Percentiles rank a stretch among this genome's conserved stretches.
phyloP scores from a whole-genome alignment of 2,888 invertebrate genomes.

The Campaea margaritaria region DNA sequence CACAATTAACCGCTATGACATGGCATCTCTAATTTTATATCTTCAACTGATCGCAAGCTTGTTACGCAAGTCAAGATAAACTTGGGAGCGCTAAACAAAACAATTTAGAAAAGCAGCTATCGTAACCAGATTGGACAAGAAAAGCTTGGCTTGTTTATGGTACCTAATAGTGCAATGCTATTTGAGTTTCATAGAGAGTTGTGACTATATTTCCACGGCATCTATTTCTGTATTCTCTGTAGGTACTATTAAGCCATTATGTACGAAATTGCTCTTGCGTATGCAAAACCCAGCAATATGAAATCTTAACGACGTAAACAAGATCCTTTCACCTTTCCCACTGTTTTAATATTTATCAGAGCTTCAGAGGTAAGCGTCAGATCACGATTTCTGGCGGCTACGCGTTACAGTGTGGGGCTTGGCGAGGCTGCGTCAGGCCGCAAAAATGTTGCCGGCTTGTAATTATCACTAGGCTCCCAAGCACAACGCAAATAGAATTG shows the following conservation, averaged over 20 bases:
- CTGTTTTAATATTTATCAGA: conserved; percentile 8
- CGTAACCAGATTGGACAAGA: not conserved
- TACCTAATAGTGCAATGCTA: not conserved
- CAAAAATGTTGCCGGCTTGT: conserved; percentile 66
- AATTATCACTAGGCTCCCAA: conserved; percentile 67
- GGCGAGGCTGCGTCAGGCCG: conserved; percentile 34
- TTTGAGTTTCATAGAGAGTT: too few species aligned
- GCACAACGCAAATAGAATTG: conserved; percentile 64
- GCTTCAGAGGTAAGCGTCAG: conserved; percentile 1
- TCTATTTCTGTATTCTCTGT: too few species aligned
- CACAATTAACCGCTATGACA: conserved; percentile 54
- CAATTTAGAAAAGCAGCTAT: conserved; percentile 1
- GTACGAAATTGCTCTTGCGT: too few species aligned
- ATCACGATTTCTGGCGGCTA: conserved; percentile 4
- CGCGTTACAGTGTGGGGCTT: not conserved
- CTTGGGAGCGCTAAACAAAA: conserved; percentile 11
- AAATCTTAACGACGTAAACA: not conserved
- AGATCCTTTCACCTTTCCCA: conserved; percentile 7
- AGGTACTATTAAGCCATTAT: too few species aligned
- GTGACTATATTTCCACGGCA: too few species aligned
- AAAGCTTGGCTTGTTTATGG: not conserved
- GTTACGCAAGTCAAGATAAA: conserved; percentile 19
- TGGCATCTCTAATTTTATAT: conserved; percentile 49
- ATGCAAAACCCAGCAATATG: not conserved
- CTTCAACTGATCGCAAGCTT: conserved; percentile 50